These are phyloP conservation scores for Emesis furor DNA, from an alignment of 2,888 invertebrate species.

Conservation along the genomic window DNA sequence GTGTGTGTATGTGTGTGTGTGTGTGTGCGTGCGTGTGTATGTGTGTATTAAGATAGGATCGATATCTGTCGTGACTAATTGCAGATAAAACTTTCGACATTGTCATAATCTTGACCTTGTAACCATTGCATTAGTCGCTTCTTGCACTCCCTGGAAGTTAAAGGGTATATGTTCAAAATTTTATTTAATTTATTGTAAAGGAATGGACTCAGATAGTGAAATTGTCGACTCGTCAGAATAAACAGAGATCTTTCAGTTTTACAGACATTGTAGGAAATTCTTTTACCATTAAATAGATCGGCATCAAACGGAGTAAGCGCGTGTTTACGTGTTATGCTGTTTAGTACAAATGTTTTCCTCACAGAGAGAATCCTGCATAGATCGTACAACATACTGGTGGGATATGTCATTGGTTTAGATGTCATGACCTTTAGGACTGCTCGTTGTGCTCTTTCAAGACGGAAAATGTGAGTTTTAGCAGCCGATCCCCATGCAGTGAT, in stretches of 20 bases:
- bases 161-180: neutral
- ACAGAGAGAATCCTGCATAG: neutral
- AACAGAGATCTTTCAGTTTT: neutral
- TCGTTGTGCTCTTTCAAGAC: slow-evolving; percentile 2
- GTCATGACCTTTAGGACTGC: neutral
- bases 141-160: neutral
- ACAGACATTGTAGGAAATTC: neutral
- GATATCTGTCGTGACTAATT: neutral
- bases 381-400: neutral
- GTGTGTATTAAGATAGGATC: no score
- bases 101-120: neutral
- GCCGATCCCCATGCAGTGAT: neutral
- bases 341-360: neutral
- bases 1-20: no score
- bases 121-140: neutral
- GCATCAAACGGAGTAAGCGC: neutral
- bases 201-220: neutral
- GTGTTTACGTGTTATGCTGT: neutral
- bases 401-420: neutral
- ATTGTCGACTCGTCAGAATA: neutral
- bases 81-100: neutral
- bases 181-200: neutral
- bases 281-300: neutral
- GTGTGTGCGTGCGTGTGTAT: no score
- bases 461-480: slow-evolving; percentile 7